Evolutionary conservation across 2,888 invertebrate species (phyloP).

Genomic region (Lottia scabra): DNA sequence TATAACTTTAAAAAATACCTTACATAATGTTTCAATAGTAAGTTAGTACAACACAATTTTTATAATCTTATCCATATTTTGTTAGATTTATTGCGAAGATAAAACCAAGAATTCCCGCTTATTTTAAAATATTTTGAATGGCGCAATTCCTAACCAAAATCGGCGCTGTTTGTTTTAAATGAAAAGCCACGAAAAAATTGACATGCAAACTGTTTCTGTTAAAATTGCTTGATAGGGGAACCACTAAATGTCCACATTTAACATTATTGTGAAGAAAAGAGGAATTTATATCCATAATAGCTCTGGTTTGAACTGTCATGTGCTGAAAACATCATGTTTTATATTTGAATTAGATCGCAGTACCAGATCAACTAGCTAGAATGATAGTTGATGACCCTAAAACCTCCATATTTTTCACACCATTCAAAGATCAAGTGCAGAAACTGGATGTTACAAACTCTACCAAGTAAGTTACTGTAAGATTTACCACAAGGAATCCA

Average conservation of each 20-base stretch:
- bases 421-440: conserved; percentile 30
- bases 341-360: conserved; percentile 31
- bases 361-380: conserved; percentile 32
- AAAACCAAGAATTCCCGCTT: too few species aligned
- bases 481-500: background rate
- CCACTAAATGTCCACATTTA: too few species aligned
- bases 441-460: conserved; percentile 12
- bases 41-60: conserved; percentile 4
- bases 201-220: too few species aligned
- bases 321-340: too few species aligned
- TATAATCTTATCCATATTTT: too few species aligned
- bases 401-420: conserved; percentile 32
- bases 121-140: too few species aligned
- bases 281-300: background rate
- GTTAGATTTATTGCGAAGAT: too few species aligned
- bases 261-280: too few species aligned
- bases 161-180: too few species aligned
- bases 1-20: conserved; percentile 27
- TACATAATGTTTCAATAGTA: conserved; percentile 41
- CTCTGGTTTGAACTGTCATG: background rate
- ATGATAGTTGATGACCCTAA: conserved; percentile 20
- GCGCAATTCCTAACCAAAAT: too few species aligned
- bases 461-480: conserved; percentile 10
- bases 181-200: too few species aligned
- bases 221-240: too few species aligned